These are phyloP conservation scores for Acanthosepion esculentum DNA, from an alignment of 2,888 invertebrate genomes.

Conservation along the genomic window DNA sequence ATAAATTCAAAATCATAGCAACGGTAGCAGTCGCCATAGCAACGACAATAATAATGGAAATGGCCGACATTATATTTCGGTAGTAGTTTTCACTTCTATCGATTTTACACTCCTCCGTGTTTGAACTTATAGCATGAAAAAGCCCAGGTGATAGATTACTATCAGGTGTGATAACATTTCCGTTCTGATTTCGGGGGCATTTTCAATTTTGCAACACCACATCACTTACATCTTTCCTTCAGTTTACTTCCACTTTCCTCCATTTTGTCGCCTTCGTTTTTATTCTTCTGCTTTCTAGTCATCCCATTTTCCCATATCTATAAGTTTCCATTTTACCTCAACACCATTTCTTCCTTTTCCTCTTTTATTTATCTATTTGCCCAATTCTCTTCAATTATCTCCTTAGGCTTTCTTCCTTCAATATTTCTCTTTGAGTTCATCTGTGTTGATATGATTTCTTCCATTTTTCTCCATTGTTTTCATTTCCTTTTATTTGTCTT, in stretches of 20 bases:
- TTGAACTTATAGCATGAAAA: neutral
- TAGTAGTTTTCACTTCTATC: neutral
- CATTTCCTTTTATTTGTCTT: too few relatives aligned
- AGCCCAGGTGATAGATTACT: neutral
- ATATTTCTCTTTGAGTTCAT: too few relatives aligned
- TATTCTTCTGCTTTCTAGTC: neutral
- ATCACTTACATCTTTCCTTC: neutral
- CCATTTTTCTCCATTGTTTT: too few relatives aligned
- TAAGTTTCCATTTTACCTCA: too few relatives aligned
- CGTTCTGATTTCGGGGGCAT: neutral
- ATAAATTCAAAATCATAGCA: neutral
- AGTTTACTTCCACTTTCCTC: neutral
- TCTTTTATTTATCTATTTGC: too few relatives aligned
- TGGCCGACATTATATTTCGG: neutral
- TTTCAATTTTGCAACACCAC: neutral
- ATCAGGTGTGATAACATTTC: constrained; percentile 33
- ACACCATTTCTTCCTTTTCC: too few relatives aligned
- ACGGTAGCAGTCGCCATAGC: neutral
- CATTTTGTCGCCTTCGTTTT: neutral
- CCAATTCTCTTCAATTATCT: too few relatives aligned
- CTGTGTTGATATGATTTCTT: too few relatives aligned
- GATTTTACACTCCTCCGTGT: neutral
- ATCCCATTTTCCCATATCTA: too few relatives aligned
- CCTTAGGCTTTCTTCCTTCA: too few relatives aligned
- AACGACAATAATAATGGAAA: neutral